A percentile compares a stretch with the other conserved stretches of the same genome.
Conservation (phyloP, 2,888 invertebrate species). For the Slavum lentiscoides region DNA sequence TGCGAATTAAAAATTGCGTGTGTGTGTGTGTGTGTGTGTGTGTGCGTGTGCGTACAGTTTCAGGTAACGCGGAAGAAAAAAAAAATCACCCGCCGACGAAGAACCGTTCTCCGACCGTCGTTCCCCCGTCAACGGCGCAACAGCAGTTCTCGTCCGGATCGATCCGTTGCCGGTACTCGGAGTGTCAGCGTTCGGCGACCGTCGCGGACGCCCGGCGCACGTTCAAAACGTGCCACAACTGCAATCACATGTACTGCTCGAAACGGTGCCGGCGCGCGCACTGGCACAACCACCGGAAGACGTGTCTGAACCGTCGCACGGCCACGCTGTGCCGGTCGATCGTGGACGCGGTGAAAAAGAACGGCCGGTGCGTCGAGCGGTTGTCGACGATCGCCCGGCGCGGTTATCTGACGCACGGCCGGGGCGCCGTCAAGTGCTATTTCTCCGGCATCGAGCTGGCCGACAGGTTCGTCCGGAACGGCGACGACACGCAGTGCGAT, state of each 20-base stretch:
- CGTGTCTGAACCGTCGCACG: conserved; percentile 87
- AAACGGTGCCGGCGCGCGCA: conserved; percentile 86
- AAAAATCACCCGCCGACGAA: conserved; percentile 56
- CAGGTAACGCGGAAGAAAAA: conserved; percentile 58
- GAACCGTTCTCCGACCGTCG: not conserved
- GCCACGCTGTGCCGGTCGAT: conserved; percentile 82
- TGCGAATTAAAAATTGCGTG: not conserved
- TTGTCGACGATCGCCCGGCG: conserved; percentile 82
- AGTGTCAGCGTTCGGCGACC: conserved; percentile 74
- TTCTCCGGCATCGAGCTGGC: conserved; percentile 86
- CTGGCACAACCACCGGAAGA: conserved; percentile 90
- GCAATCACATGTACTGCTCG: conserved; percentile 92
- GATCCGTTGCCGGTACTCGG: conserved; percentile 78
- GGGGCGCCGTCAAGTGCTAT: conserved; percentile 89
- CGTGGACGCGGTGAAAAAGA: conserved; percentile 78
- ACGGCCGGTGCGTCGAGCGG: conserved; percentile 73
- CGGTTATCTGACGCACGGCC: conserved; percentile 81
- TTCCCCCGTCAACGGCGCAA: no score
- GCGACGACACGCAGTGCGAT: conserved; percentile 73
- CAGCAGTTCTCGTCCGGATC: conserved; percentile 56
- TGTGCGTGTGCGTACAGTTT: conserved; percentile 18
- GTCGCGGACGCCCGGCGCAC: conserved; percentile 76
- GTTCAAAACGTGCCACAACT: conserved; percentile 93
- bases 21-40: not conserved
- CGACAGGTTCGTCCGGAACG: conserved; percentile 77